These are phyloP conservation scores for Pyralis farinalis DNA, from an alignment of 2,888 invertebrate genomes.

Conservation along the genomic window DNA sequence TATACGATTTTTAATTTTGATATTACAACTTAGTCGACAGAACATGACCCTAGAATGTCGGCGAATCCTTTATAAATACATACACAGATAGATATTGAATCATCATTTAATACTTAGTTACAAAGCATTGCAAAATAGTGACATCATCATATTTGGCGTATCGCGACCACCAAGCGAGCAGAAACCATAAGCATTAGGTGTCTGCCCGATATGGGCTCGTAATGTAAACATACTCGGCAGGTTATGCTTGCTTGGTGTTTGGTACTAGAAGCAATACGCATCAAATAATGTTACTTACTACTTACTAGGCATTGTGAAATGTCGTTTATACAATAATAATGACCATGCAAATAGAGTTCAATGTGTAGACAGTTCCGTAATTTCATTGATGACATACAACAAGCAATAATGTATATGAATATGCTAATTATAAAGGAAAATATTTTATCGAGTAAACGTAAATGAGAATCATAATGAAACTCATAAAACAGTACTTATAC, in stretches of 20 bases:
- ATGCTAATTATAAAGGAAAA: not conserved
- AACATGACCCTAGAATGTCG: conserved; percentile 24
- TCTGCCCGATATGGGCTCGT: conserved; percentile 45
- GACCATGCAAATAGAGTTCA: not conserved
- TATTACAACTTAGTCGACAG: conserved; percentile 14
- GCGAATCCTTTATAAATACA: conserved; percentile 26
- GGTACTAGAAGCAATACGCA: not conserved
- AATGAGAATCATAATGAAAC: too few species aligned
- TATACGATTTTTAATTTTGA: conserved; percentile 7
- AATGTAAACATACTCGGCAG: conserved; percentile 52
- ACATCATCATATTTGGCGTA: conserved; percentile 51
- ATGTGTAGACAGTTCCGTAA: not conserved
- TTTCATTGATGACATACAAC: not conserved
- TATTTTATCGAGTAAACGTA: too few species aligned
- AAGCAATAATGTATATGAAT: not conserved
- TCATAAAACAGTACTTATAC: too few species aligned
- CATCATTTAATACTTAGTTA: conserved; percentile 4
- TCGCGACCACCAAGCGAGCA: conserved; percentile 65
- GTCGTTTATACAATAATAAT: not conserved
- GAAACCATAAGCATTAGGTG: conserved; percentile 42
- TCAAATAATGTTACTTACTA: not conserved
- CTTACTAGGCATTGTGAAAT: not conserved
- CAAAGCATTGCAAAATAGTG: conserved; percentile 40
- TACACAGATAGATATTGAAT: conserved; percentile 8
- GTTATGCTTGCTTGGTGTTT: conserved; percentile 40